Conservation (phyloP, 2,797 vertebrate genomes). For the Sebastes hubbsi region DNA sequence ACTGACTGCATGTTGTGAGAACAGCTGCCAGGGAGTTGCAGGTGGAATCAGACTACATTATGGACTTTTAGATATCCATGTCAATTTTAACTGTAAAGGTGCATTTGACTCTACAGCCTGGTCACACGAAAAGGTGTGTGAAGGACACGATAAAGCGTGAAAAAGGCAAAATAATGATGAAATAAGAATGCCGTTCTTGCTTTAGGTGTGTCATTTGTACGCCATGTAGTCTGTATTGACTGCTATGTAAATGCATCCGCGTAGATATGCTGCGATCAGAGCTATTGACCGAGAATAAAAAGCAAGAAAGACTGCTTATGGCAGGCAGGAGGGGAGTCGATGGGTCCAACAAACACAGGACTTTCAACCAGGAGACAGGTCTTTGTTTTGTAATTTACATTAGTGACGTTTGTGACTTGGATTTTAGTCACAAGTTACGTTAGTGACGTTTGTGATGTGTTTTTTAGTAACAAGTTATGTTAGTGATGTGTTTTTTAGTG, state of each 20-base stretch:
- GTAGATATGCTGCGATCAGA: not conserved
- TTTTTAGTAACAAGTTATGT: too few species aligned
- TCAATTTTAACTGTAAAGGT: not conserved
- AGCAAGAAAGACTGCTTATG: not conserved
- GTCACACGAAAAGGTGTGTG: not conserved
- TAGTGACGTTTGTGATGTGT: too few species aligned
- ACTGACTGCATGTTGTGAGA: constrained; percentile 51
- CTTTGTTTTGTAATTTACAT: not conserved
- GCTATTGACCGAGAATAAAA: not conserved
- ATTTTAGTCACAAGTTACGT: too few species aligned
- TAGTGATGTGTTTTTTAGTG: not conserved
- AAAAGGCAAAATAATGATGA: not conserved
- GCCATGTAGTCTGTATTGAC: not conserved
- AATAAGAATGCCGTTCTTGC: not conserved
- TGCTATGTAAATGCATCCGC: not conserved
- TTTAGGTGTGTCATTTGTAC: not conserved
- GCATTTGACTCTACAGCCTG: not conserved
- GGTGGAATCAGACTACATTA: constrained; percentile 40
- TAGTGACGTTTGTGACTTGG: too few species aligned
- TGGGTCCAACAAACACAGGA: not conserved
- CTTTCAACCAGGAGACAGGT: not conserved
- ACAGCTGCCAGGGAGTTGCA: constrained; percentile 64
- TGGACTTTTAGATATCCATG: constrained; percentile 8
- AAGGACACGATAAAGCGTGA: not conserved
- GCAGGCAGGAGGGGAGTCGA: not conserved